Percentiles rank a stretch among this genome's conserved stretches.
Evolutionary conservation across 2,797 vertebrate species (phyloP).

Genomic region (Chrosomus eos): DNA sequence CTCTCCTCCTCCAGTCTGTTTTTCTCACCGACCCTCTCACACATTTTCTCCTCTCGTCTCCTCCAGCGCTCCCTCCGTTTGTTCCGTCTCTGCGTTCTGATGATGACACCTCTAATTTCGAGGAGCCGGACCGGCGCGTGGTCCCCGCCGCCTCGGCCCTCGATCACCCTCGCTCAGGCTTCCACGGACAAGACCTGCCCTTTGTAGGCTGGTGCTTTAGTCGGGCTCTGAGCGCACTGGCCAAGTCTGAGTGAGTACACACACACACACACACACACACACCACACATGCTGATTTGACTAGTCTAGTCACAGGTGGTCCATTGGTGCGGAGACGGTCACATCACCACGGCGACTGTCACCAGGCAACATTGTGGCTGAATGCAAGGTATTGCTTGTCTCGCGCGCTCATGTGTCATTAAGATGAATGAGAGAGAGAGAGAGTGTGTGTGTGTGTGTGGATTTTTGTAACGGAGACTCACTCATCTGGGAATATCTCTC

Average conservation of each 20-base stretch:
- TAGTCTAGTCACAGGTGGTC: conserved; percentile 61
- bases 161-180: conserved; percentile 88
- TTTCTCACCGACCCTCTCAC: conserved; percentile 74
- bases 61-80: conserved; percentile 95
- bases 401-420: conserved; percentile 50
- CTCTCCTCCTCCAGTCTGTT: conserved; percentile 29
- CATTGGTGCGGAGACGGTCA: conserved; percentile 46
- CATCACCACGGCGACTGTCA: conserved; percentile 64
- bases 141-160: conserved; percentile 85
- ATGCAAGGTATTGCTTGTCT: conserved; percentile 58
- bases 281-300: conserved; percentile 39
- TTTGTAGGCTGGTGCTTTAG: conserved; percentile 99
- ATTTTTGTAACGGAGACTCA: conserved; percentile 46
- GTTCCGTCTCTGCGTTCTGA: conserved; percentile 94
- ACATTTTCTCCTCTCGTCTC: conserved; percentile 79
- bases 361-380: conserved; percentile 63
- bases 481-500: conserved; percentile 35
- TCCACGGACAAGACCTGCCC: conserved; percentile 93
- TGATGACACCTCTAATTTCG: conserved; percentile 99
- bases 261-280: conserved; percentile 57
- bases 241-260: conserved; percentile 94
- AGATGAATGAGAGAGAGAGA: conserved; percentile 36
- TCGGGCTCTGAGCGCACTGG: conserved; percentile 89
- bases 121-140: conserved; percentile 95
- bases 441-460: conserved; percentile 54